Evolutionary conservation across 2,797 vertebrate species (phyloP).

Genomic region (Erethizon dorsatum): DNA sequence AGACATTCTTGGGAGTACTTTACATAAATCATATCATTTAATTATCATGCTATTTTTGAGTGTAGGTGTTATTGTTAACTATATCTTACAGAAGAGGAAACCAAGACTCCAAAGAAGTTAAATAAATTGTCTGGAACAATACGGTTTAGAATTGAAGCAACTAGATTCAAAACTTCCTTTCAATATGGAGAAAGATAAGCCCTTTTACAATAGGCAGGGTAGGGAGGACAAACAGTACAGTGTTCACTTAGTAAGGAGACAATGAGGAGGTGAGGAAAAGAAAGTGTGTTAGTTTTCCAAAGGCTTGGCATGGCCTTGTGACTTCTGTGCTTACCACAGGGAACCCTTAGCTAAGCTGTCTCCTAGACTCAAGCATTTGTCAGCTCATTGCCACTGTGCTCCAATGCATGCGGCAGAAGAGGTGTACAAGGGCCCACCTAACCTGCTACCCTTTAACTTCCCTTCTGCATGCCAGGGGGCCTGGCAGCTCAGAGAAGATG

Average conservation of each 20-base stretch:
- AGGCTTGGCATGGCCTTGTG: neutral
- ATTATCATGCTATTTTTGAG: neutral
- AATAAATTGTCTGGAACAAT: neutral
- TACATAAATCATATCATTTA: neutral
- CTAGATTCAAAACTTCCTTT: neutral
- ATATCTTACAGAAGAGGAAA: neutral
- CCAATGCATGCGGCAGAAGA: neutral
- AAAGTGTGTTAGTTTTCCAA: neutral
- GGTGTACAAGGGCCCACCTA: neutral
- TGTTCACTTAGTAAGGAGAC: neutral
- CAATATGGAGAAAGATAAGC: neutral
- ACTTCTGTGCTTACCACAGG: neutral
- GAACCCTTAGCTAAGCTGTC: neutral
- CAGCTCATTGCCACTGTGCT: accelerated
- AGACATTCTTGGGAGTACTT: neutral
- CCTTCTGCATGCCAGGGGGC: neutral
- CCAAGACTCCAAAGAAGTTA: neutral
- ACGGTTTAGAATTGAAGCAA: neutral
- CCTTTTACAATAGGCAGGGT: neutral
- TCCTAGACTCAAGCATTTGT: neutral
- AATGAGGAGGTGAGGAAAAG: neutral
- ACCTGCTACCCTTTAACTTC: neutral
- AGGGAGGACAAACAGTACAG: accelerated
- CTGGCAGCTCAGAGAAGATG: neutral
- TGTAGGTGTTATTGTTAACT: neutral